These are phyloP conservation scores for Neocrepidodera transversa DNA, from an alignment of 2,888 invertebrate genomes.

Conservation along the genomic window DNA sequence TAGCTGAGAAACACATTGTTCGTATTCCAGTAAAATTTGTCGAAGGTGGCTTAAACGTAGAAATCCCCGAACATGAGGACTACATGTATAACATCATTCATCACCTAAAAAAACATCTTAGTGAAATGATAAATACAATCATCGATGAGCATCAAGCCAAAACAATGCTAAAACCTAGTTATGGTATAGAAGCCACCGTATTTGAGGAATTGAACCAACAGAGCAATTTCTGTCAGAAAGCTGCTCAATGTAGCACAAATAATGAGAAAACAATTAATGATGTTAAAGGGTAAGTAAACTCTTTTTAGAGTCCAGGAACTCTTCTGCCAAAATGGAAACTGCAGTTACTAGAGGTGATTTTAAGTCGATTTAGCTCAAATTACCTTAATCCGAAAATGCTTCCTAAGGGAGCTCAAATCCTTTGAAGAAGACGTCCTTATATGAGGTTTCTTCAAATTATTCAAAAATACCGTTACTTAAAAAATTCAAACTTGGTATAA, in stretches of 20 bases:
- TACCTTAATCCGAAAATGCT: no score
- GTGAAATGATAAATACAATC: conserved; percentile 72
- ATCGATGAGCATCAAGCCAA: conserved; percentile 72
- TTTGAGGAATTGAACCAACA: conserved; percentile 78
- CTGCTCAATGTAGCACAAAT: conserved; percentile 73
- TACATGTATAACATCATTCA: conserved; percentile 70
- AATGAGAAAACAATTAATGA: conserved; percentile 72
- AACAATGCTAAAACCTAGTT: conserved; percentile 65
- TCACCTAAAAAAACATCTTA: conserved; percentile 72
- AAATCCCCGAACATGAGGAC: conserved; percentile 66
- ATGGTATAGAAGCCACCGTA: conserved; percentile 68
- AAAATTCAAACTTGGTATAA: no score
- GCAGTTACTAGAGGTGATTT: no score
- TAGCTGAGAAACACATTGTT: conserved; percentile 77
- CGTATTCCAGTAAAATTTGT: conserved; percentile 65
- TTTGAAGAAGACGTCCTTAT: no score
- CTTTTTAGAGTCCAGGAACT: no score
- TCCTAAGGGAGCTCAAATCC: no score
- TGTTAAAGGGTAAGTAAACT: conserved; percentile 68
- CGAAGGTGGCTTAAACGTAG: conserved; percentile 62
- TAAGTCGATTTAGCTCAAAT: no score
- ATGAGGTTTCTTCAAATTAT: no score
- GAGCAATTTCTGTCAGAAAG: conserved; percentile 74
- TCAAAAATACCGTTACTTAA: no score
- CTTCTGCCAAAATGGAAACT: no score